A percentile compares a stretch with the other conserved stretches of the same genome.
phyloP scores from a whole-genome alignment of 1,140 invertebrate genomes.

The Drosophila pandora region DNA sequence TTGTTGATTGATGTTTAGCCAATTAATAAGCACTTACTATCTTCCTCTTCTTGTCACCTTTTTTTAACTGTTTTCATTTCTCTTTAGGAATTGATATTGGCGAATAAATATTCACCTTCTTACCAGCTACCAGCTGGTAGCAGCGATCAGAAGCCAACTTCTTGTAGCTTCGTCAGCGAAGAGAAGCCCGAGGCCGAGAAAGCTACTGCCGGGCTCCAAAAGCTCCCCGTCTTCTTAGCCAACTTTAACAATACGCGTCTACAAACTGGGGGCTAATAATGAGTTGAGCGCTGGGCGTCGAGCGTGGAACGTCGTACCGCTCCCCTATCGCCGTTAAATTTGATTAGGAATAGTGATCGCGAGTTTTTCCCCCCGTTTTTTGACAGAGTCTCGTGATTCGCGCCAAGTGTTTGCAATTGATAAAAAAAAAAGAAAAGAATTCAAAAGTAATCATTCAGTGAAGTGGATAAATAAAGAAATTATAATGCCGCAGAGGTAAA shows the following conservation, averaged over 20 bases:
- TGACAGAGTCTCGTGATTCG: constrained; percentile 56
- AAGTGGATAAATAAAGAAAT: constrained; percentile 23
- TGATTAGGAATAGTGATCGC: constrained; percentile 10
- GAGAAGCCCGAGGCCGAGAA: constrained; percentile 29
- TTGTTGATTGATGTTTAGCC: background rate
- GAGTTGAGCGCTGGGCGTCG: constrained; percentile 37
- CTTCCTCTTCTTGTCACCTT: background rate
- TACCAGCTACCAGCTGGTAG: background rate
- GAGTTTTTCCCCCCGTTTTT: constrained; percentile 26
- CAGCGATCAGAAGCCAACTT: background rate
- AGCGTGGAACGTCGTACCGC: constrained; percentile 38
- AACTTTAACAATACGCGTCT: constrained; percentile 54
- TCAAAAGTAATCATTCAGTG: constrained; percentile 7
- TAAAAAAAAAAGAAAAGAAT: constrained; percentile 40
- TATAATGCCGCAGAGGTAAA: constrained; percentile 74
- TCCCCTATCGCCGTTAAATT: background rate
- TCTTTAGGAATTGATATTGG: background rate
- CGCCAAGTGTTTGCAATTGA: constrained; percentile 62
- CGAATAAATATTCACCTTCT: background rate
- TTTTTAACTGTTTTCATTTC: constrained; percentile 1
- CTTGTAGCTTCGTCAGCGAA: constrained; percentile 5
- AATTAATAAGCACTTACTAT: background rate
- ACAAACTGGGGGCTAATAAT: constrained; percentile 14
- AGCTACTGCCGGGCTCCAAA: constrained; percentile 60
- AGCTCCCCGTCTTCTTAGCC: constrained; percentile 64